phyloP scores from a whole-genome alignment of 2,888 invertebrate genomes.

The Ochropleura plecta region DNA sequence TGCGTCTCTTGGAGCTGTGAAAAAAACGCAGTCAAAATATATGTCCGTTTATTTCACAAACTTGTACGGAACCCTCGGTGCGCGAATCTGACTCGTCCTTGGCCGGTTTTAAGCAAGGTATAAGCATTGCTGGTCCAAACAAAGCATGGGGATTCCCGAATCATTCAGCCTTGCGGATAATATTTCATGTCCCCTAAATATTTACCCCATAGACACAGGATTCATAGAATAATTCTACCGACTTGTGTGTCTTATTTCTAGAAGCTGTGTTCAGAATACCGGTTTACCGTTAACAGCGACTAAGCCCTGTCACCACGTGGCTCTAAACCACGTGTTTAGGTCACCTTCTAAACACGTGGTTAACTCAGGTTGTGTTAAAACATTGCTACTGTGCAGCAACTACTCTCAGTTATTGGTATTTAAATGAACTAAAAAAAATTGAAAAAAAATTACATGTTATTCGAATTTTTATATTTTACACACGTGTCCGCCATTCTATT shows the following conservation, averaged over 20 bases:
- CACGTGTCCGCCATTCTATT: background rate
- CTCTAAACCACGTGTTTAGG: constrained; percentile 12
- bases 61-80: no score
- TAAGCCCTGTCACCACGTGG: background rate
- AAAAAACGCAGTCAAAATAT: no score
- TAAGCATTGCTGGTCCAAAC: no score
- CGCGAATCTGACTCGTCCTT: no score
- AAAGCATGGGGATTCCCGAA: background rate
- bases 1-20: no score
- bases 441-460: background rate
- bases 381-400: background rate
- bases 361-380: background rate
- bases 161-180: no score
- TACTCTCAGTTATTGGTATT: background rate
- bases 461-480: background rate
- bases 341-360: constrained; percentile 13
- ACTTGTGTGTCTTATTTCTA: no score
- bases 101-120: background rate
- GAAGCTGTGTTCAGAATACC: no score
- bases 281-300: background rate
- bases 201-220: background rate
- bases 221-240: background rate
- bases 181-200: background rate
- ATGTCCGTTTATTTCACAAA: no score
- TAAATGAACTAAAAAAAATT: background rate